Conservation (phyloP, 2,113 vertebrate genomes). For the Lophura nycthemera region DNA sequence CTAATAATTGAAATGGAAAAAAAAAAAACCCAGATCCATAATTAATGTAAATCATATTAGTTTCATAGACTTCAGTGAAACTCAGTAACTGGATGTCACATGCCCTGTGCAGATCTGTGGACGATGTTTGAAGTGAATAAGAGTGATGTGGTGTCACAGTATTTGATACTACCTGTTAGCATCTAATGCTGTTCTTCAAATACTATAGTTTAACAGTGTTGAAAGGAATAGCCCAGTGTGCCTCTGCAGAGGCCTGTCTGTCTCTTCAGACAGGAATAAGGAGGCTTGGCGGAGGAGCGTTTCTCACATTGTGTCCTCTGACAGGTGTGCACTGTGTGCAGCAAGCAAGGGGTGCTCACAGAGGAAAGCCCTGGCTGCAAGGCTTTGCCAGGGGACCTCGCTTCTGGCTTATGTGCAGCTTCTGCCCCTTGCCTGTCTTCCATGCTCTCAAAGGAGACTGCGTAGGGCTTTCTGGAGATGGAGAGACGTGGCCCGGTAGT, state of each 20-base stretch:
- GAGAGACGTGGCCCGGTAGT: background rate
- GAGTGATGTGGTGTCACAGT: fast-evolving
- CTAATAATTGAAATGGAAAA: background rate
- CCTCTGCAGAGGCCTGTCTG: background rate
- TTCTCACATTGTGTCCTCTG: background rate
- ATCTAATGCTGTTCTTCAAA: background rate
- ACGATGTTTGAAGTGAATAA: background rate
- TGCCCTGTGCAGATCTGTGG: fast-evolving
- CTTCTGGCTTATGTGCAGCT: background rate
- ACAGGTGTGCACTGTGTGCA: fast-evolving
- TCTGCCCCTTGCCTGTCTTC: background rate
- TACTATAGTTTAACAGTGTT: fast-evolving
- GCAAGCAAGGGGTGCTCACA: background rate
- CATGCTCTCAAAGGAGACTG: background rate
- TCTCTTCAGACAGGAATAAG: fast-evolving
- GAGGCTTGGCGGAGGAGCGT: background rate
- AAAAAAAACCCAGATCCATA: background rate
- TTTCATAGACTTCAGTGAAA: background rate
- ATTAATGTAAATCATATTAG: background rate
- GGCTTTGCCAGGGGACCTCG: background rate
- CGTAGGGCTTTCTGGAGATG: fast-evolving
- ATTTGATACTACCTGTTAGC: background rate
- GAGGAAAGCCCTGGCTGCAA: background rate
- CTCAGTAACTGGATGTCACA: fast-evolving
- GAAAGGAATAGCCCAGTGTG: background rate